These are phyloP conservation scores for Phyllotreta striolata DNA, from an alignment of 2,888 invertebrate species.

Conservation along the genomic window DNA sequence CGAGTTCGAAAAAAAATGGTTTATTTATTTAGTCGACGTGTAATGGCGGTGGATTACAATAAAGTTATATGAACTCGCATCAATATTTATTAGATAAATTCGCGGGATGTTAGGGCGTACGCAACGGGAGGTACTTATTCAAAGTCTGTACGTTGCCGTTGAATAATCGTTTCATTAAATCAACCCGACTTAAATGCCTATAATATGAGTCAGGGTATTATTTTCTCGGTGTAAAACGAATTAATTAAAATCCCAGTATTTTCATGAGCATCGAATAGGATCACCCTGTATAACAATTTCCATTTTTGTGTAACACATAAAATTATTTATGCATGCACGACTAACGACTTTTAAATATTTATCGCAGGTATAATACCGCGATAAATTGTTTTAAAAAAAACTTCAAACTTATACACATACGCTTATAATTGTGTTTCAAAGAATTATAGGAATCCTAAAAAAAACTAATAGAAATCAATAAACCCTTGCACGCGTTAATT, in stretches of 20 bases:
- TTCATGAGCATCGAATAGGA: too few relatives aligned
- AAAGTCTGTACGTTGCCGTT: slow-evolving; percentile 16
- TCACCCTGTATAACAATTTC: too few relatives aligned
- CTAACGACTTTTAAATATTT: slow-evolving; percentile 4
- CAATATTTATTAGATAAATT: slow-evolving; percentile 30
- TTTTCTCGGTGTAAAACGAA: too few relatives aligned
- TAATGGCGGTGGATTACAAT: slow-evolving; percentile 20
- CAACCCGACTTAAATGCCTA: background rate
- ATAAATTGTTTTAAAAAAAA: slow-evolving; percentile 9
- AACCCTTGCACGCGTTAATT: slow-evolving; percentile 2
- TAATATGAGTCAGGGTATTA: slow-evolving; percentile 2
- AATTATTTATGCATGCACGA: slow-evolving; percentile 16
- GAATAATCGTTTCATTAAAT: slow-evolving; percentile 18
- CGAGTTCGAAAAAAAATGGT: slow-evolving; percentile 17
- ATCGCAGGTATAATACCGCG: slow-evolving; percentile 13
- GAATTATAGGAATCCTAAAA: background rate
- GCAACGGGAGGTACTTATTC: slow-evolving; percentile 4
- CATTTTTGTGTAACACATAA: too few relatives aligned
- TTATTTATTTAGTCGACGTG: slow-evolving; percentile 8
- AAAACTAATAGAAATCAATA: background rate
- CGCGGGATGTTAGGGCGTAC: slow-evolving; percentile 2
- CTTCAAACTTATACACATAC: too few relatives aligned
- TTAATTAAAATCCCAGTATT: too few relatives aligned
- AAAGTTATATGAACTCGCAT: slow-evolving; percentile 24
- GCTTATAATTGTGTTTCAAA: background rate